phyloP scores from a whole-genome alignment of 1,140 invertebrate species.

The Archivesica marissinica region DNA sequence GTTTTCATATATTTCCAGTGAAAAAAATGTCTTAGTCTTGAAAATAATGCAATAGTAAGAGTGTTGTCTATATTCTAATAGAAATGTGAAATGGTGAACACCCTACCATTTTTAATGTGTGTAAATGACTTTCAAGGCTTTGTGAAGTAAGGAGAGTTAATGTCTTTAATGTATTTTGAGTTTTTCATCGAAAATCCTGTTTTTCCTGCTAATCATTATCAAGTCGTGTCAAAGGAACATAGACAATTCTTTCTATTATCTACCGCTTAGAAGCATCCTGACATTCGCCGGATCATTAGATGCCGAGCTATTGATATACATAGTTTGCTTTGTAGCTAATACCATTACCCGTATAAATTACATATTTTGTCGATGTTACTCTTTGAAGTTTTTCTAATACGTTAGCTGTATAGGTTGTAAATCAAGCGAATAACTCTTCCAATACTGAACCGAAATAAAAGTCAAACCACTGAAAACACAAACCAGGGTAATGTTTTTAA shows the following conservation, averaged over 20 bases:
- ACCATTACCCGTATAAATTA: constrained; percentile 73
- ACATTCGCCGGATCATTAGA: not conserved
- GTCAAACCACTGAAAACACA: not conserved
- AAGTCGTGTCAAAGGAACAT: constrained; percentile 30
- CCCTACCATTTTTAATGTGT: not conserved
- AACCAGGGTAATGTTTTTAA: not conserved
- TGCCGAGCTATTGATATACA: not conserved
- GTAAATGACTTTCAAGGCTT: constrained; percentile 68
- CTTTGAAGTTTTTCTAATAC: constrained; percentile 69
- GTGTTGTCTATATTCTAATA: no score
- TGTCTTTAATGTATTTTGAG: constrained; percentile 61
- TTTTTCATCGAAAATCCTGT: not conserved
- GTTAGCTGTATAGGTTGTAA: constrained; percentile 50
- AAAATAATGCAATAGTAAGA: no score
- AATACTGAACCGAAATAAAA: no score
- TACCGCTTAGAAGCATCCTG: not conserved
- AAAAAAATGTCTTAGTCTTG: no score
- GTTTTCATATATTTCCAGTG: no score
- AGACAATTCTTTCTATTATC: not conserved
- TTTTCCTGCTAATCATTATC: not conserved
- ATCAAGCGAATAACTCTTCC: constrained; percentile 38
- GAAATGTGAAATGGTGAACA: no score
- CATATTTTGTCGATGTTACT: constrained; percentile 67
- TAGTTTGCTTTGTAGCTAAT: constrained; percentile 66
- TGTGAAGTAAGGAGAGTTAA: constrained; percentile 68